A percentile compares a stretch with the other conserved stretches of the same genome.
These are phyloP conservation scores for Neosilurus hyrtlii DNA, from an alignment of 2,797 vertebrate genomes.

Conservation along the genomic window DNA sequence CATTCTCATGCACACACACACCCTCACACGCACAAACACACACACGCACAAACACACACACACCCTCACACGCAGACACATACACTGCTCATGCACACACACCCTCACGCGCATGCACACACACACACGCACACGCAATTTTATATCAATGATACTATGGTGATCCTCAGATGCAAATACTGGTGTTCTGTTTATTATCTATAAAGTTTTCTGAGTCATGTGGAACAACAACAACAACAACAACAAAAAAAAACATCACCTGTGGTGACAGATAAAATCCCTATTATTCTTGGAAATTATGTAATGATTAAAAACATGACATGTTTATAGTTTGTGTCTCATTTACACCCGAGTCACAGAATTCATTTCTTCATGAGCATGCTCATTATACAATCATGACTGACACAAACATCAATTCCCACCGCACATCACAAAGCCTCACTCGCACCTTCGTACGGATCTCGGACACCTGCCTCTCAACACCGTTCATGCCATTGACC, in stretches of 20 bases:
- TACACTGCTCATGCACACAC: too few species aligned
- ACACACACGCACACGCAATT: background rate
- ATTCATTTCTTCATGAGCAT: too few species aligned
- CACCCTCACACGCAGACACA: background rate
- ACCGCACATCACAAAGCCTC: too few species aligned
- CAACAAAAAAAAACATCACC: background rate
- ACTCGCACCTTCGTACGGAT: too few species aligned
- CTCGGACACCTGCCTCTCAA: too few species aligned
- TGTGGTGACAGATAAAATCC: slow-evolving; percentile 1
- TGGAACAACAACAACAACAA: slow-evolving; percentile 18
- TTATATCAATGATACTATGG: slow-evolving; percentile 20
- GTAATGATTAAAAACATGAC: background rate
- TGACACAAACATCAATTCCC: too few species aligned
- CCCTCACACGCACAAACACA: background rate
- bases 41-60: background rate
- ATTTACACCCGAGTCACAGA: too few species aligned
- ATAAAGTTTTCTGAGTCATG: background rate
- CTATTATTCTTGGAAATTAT: slow-evolving; percentile 3
- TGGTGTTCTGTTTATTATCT: slow-evolving; percentile 25
- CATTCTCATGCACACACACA: background rate
- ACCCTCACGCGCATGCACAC: too few species aligned
- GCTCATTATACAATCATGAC: too few species aligned
- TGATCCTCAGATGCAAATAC: slow-evolving; percentile 15
- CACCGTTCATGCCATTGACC: too few species aligned
- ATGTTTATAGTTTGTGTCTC: too few species aligned